These are phyloP conservation scores for Melieria crassipennis DNA, from an alignment of 2,888 invertebrate genomes.

Conservation along the genomic window DNA sequence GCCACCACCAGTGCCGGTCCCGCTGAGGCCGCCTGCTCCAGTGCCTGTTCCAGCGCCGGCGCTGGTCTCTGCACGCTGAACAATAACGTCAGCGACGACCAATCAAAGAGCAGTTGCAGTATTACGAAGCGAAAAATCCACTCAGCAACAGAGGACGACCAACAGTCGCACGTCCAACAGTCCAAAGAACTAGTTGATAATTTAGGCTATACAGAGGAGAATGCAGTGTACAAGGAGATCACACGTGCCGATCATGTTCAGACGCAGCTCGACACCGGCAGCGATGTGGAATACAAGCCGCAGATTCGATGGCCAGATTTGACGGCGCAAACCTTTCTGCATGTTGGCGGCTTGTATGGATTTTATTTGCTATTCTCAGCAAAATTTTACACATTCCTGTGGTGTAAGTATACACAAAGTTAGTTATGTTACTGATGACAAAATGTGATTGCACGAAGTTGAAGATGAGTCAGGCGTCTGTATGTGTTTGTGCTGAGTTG, in stretches of 20 bases:
- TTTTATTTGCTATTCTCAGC: slow-evolving; percentile 72
- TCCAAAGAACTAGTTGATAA: slow-evolving; percentile 50
- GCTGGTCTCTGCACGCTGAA: slow-evolving; percentile 26
- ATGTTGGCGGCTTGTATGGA: slow-evolving; percentile 76
- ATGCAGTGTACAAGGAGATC: slow-evolving; percentile 56
- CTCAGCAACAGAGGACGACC: slow-evolving; percentile 31
- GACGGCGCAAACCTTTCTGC: slow-evolving; percentile 75
- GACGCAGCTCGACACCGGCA: not conserved
- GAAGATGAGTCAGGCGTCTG: not conserved
- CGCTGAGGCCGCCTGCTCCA: slow-evolving; percentile 32
- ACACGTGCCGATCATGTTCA: not conserved
- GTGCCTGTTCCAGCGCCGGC: slow-evolving; percentile 25
- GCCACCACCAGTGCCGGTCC: slow-evolving; percentile 27
- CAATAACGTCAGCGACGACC: slow-evolving; percentile 35
- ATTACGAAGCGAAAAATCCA: slow-evolving; percentile 22
- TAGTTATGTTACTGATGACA: not conserved
- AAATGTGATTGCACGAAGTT: not conserved
- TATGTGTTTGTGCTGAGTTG: not conserved
- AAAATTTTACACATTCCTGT: slow-evolving; percentile 73
- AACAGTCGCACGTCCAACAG: slow-evolving; percentile 19
- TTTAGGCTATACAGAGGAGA: slow-evolving; percentile 56
- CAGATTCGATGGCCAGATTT: slow-evolving; percentile 79
- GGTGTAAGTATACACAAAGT: slow-evolving; percentile 72
- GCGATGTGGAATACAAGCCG: slow-evolving; percentile 68
- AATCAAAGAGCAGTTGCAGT: slow-evolving; percentile 30